A percentile compares a stretch with the other conserved stretches of the same genome.
These are phyloP conservation scores for Drosophila stalkeri DNA, from an alignment of 2,888 invertebrate genomes.

Conservation along the genomic window DNA sequence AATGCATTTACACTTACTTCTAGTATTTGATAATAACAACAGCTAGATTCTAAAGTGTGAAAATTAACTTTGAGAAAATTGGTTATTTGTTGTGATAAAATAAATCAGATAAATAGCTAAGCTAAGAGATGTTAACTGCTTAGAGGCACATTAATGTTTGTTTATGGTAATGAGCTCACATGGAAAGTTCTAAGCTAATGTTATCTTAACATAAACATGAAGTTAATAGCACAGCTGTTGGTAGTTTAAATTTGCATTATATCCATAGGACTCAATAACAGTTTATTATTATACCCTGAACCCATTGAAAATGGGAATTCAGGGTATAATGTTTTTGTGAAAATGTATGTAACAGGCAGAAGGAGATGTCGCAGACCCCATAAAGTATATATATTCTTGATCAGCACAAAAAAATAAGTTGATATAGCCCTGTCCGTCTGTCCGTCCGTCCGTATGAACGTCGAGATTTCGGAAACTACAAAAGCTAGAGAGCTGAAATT, in stretches of 20 bases:
- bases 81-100: neutral
- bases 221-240: neutral
- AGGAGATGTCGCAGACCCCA: too few relatives aligned
- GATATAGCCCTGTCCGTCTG: too few relatives aligned
- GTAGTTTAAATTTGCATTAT: neutral
- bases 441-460: too few relatives aligned
- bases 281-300: too few relatives aligned
- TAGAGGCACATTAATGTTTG: neutral
- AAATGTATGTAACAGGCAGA: too few relatives aligned
- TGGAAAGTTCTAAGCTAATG: neutral
- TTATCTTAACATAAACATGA: neutral
- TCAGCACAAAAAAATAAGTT: too few relatives aligned
- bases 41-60: neutral
- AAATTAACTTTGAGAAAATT: neutral
- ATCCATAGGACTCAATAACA: neutral
- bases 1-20: constrained; percentile 22
- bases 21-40: neutral
- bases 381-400: too few relatives aligned
- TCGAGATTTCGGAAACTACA: too few relatives aligned
- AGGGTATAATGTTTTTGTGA: too few relatives aligned
- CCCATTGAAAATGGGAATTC: too few relatives aligned
- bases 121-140: neutral
- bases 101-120: neutral
- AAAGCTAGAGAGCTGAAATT: too few relatives aligned
- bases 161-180: neutral